Base-by-base conservation (phyloP, 2,113 vertebrate genomes). In the Oncorhynchus nerka region DNA sequence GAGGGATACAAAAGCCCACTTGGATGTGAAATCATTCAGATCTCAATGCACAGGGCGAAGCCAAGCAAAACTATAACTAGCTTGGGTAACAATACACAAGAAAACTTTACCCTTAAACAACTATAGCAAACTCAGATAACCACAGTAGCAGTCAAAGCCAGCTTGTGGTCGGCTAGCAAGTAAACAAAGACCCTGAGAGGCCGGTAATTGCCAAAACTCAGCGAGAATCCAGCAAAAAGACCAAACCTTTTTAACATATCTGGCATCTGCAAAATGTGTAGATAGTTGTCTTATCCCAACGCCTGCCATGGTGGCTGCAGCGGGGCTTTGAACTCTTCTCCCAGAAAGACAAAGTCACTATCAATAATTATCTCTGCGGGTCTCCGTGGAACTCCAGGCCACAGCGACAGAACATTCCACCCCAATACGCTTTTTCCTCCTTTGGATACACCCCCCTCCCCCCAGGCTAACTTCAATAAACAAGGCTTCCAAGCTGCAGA, bases 281-380 rank as follows among this genome's bases (percentile, higher is more conserved):
- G 49, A 67, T 15, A 75, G n/a, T 11, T 68, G 3, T 68, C n/a
- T 74, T 65, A 48, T 74, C 72, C 30, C 34, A 15, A 20, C 7
- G 28, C 48, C 67, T 74, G 39, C 64, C 59, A 79, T 26, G 57
- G 39, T 39, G 24, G 67, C 49, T 51, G 19, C 13, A 39, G 55
- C 49, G 30, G 62, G 2, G n/a, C 71, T 82, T 82, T 72, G 71
- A 78, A 51, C 62, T 74, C n/a, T n/a, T 78, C 70, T 82, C 66
- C 59, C 59, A 77, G 61, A 69, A 75, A 74, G 30, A 81, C 61
- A 78, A 30, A 39, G 34, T 24, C 48, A 66, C 70, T 19, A 24
- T 66, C 68, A 66, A 68, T 80, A 84, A 82, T 30, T 76, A 79
- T 67, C 77, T 65, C 51, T 55, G 30, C 59, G 49, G 70, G 6